These are phyloP conservation scores for Oncorhynchus gorbuscha DNA, from an alignment of 2,113 vertebrate genomes.

Conservation along the genomic window DNA sequence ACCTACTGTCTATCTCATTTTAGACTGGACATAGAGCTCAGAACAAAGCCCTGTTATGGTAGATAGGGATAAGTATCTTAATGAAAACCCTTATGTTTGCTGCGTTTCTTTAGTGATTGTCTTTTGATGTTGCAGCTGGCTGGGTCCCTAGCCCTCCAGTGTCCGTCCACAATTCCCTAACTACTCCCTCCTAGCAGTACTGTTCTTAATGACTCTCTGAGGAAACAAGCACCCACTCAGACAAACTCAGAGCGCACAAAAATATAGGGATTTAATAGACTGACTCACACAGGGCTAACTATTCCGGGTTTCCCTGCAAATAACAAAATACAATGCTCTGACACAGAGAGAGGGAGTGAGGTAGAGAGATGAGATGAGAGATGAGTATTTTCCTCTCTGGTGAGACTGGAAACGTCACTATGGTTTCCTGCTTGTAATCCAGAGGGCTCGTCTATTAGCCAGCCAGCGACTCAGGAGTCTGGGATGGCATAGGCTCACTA, in stretches of 20 bases:
- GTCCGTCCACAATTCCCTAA: slow-evolving; percentile 48
- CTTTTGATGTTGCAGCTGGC: slow-evolving; percentile 56
- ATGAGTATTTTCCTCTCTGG: slow-evolving; percentile 57
- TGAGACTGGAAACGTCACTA: slow-evolving; percentile 49
- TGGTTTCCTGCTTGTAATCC: slow-evolving; percentile 50
- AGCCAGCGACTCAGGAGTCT: slow-evolving; percentile 6
- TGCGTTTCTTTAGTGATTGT: slow-evolving; percentile 10
- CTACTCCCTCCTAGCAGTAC: slow-evolving; percentile 49
- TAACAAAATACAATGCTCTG: too few relatives aligned
- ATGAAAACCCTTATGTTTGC: slow-evolving; percentile 20
- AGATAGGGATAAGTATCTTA: slow-evolving; percentile 8
- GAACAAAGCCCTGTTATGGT: not conserved
- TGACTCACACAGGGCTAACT: slow-evolving; percentile 3
- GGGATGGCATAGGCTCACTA: slow-evolving; percentile 23
- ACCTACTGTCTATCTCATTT: not conserved
- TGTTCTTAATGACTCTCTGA: slow-evolving; percentile 53
- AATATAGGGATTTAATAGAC: too few relatives aligned
- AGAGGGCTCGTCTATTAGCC: slow-evolving; percentile 46
- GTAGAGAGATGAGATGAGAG: slow-evolving; percentile 36
- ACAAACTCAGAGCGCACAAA: slow-evolving; percentile 9
- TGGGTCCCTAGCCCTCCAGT: slow-evolving; percentile 23
- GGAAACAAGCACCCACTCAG: slow-evolving; percentile 61
- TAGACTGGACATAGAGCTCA: not conserved
- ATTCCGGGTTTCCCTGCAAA: too few relatives aligned
- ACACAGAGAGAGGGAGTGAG: not conserved